Percentiles rank a stretch among this genome's conserved stretches.
Evolutionary conservation across 92 coral and sea anemone species (phyloP).

Genomic region (Umimayanthus chanpuru): DNA sequence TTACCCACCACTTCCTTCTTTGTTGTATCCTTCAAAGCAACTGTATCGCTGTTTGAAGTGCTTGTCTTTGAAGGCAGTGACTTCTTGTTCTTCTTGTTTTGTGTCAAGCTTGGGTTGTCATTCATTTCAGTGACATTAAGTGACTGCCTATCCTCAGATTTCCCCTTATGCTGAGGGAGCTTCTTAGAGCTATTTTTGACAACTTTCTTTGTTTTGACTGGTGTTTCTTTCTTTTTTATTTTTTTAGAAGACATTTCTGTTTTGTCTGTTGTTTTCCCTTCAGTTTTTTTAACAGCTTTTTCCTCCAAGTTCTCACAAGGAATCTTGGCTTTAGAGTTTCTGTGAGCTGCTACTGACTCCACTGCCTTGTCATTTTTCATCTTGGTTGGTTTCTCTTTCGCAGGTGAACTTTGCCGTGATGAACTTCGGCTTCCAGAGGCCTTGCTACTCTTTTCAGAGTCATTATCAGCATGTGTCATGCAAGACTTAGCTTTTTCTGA

Average conservation of each 20-base stretch:
- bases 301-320: background rate
- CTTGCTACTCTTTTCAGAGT: constrained; percentile 10
- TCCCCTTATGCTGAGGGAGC: background rate
- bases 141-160: background rate
- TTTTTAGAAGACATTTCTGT: background rate
- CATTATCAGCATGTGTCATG: background rate
- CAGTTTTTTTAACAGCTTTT: background rate
- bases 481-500: constrained; percentile 39
- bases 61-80: background rate
- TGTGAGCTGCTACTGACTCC: constrained; percentile 3
- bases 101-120: background rate
- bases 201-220: background rate
- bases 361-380: background rate
- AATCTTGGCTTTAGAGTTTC: background rate
- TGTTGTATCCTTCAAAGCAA: background rate
- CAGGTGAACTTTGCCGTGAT: constrained; percentile 22
- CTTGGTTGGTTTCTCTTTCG: constrained; percentile 3
- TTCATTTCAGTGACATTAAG: background rate
- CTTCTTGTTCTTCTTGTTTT: constrained; percentile 30
- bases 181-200: background rate
- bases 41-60: background rate
- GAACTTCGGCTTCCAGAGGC: constrained; percentile 23
- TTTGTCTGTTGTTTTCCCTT: background rate
- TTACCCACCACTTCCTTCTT: background rate
- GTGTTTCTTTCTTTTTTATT: background rate